Base-by-base conservation (phyloP, 2,113 vertebrate genomes). In the Pelecanoides urinatrix region DNA sequence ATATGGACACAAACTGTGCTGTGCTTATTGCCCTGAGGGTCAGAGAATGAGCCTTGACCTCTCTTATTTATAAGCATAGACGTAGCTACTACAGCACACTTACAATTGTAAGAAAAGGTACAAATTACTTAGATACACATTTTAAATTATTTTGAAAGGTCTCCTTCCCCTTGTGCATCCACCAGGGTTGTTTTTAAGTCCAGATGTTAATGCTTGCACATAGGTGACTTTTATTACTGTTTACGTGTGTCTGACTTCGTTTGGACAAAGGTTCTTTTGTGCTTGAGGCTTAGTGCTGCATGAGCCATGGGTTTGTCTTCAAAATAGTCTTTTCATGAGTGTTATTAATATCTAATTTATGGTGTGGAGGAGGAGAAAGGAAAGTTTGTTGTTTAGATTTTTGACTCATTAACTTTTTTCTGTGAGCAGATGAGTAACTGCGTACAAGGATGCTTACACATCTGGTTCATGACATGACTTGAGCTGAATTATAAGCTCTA, bases 1-100 rank as follows among this genome's bases (percentile, higher is more conserved):
- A 88, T 95, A 82, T 93, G 94, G 90, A 79, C 66, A 22, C 90
- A 93, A 88, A 76, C 84, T 97, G 84, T 68, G 40, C 93, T 72
- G 42, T 58, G 62, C 9, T 1, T 82, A 23, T 79, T 91, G 90
- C 81, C 87, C 90, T 26, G 36, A 36, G 88, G 92, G 87, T 76
- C 85, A 79, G 53, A 68, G 66, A 94, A 79, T 58, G 53, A 93
- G 25, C 77, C 74, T 74, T 82, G 87, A 82, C 92, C 81, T 90
- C 23, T 52, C 62, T 82, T 80, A 70, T 88, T 73, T 59, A 52
- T 67, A 84, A 91, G 66, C 44, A 38, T 18, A 81, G 80, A 61
- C 19, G 7, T 0, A 61, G 84, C 1, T 8, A 59, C 49, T 20
- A 7, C 40, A 59, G 45, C 49, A 38, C 32, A 5, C 22, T 66